These are phyloP conservation scores for Kuschelorhynchus macadamiae DNA, from an alignment of 2,888 invertebrate species.

Conservation along the genomic window DNA sequence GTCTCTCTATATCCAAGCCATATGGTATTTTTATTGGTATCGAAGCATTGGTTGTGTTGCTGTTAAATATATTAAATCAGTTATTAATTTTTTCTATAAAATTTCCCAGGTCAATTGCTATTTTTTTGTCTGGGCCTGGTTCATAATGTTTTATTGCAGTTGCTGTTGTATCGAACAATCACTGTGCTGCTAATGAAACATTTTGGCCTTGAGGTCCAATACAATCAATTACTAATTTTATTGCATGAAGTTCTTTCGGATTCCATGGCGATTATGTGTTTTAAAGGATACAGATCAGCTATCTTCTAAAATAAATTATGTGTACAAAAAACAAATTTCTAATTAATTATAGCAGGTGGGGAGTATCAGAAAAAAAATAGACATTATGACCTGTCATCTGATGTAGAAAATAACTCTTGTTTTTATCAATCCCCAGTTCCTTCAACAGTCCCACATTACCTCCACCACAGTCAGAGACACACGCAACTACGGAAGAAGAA, in stretches of 20 bases:
- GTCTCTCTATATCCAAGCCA: conserved; percentile 3
- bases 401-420: conserved; percentile 27
- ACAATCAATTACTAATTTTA: conserved; percentile 13
- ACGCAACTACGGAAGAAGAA: conserved; percentile 57
- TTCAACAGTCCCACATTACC: conserved; percentile 58
- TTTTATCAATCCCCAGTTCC: conserved; percentile 23
- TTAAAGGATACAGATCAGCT: conserved; percentile 45
- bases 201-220: conserved; percentile 1
- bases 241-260: conserved; percentile 14
- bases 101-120: conserved; percentile 16
- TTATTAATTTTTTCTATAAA: conserved; percentile 17
- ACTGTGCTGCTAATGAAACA: neutral
- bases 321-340: conserved; percentile 51
- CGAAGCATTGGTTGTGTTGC: neutral
- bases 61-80: conserved; percentile 20
- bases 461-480: conserved; percentile 56
- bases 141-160: conserved; percentile 15
- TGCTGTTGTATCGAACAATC: neutral
- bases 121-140: conserved; percentile 11
- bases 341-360: conserved; percentile 48
- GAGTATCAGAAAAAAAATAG: conserved; percentile 51
- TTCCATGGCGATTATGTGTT: conserved; percentile 36
- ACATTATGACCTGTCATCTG: conserved; percentile 41
- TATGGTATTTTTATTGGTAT: neutral
- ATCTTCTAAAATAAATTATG: conserved; percentile 52